Conservation (phyloP, 2,113 vertebrate species). For the Ochotona curzoniae region DNA sequence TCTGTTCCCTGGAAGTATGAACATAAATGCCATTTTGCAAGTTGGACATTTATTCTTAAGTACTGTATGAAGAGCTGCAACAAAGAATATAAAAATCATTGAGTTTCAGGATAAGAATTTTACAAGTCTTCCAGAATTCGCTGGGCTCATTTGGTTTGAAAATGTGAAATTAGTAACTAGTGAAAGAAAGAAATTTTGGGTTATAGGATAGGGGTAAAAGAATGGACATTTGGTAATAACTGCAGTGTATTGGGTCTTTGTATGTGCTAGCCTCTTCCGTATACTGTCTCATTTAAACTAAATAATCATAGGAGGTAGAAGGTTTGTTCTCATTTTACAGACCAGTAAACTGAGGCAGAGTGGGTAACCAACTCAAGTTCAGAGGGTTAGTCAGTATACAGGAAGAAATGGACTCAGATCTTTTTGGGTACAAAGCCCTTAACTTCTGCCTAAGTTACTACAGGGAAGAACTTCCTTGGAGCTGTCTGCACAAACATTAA, state of each 20-base stretch:
- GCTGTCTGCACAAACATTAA: not conserved
- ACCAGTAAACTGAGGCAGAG: not conserved
- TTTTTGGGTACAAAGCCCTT: not conserved
- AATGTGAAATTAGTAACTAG: not conserved
- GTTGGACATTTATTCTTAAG: constrained; percentile 69
- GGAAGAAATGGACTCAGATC: not conserved
- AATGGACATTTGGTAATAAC: not conserved
- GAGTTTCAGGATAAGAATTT: constrained; percentile 44
- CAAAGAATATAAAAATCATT: constrained; percentile 46
- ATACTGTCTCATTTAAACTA: not conserved
- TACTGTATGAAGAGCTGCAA: constrained; percentile 38
- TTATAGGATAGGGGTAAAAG: not conserved
- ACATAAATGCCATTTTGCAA: constrained; percentile 55
- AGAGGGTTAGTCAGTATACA: not conserved
- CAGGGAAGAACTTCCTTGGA: not conserved
- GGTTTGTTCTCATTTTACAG: not conserved
- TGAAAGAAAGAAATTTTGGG: not conserved
- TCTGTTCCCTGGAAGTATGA: not conserved
- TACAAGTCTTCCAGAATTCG: constrained; percentile 39
- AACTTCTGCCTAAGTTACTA: not conserved
- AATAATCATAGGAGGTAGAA: not conserved
- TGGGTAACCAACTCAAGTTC: constrained; percentile 13
- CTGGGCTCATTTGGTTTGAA: constrained; percentile 3
- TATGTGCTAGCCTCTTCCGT: not conserved
- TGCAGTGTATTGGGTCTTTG: not conserved